phyloP scores from a whole-genome alignment of 2,797 vertebrate species.

The Rhadinocentrus ornatus region DNA sequence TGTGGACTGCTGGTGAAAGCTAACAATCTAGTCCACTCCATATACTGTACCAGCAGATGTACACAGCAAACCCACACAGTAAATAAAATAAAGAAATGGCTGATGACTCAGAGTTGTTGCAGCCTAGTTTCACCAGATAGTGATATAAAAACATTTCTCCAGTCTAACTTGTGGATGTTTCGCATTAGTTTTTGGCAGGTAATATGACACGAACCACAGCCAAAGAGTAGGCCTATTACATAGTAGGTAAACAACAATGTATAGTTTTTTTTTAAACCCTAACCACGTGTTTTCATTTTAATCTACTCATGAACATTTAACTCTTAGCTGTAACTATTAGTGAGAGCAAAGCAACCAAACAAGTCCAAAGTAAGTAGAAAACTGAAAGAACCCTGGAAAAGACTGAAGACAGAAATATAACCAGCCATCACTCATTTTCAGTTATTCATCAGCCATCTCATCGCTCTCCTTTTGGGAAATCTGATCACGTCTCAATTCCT shows the following conservation, averaged over 20 bases:
- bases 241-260: not conserved
- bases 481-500: no score
- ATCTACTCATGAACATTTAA: no score
- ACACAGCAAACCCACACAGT: slow-evolving; percentile 26
- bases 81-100: slow-evolving; percentile 5
- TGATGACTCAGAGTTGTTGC: slow-evolving; percentile 24
- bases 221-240: not conserved
- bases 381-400: no score
- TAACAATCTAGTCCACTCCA: slow-evolving; percentile 19
- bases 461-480: no score
- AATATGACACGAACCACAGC: not conserved
- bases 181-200: not conserved
- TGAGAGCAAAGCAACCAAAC: no score
- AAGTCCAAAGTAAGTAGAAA: no score
- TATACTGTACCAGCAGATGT: slow-evolving; percentile 10
- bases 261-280: no score
- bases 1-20: slow-evolving; percentile 29
- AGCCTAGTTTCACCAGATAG: not conserved
- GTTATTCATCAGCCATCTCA: no score
- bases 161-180: not conserved
- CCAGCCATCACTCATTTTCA: no score
- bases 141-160: not conserved
- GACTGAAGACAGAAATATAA: no score
- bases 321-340: no score
- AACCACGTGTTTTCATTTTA: no score